phyloP scores from a whole-genome alignment of 2,888 invertebrate species.

The Pristionchus mayeri region DNA sequence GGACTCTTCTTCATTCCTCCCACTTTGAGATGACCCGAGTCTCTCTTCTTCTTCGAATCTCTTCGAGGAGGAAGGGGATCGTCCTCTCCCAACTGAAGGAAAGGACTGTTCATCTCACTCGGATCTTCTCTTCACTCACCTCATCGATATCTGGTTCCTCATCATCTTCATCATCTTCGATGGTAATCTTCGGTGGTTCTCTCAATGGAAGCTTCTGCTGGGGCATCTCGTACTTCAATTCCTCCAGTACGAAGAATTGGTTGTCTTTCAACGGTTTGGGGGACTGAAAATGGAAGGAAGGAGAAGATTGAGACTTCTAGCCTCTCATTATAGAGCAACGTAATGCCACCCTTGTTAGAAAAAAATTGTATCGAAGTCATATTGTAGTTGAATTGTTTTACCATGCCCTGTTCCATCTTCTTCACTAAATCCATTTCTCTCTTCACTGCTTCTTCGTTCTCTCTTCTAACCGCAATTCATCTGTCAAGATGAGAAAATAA shows the following conservation, averaged over 20 bases:
- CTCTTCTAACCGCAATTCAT: not conserved
- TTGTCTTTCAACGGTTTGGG: not conserved
- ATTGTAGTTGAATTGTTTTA: not conserved
- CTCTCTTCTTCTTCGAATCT: constrained; percentile 36
- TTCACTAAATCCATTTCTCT: not conserved
- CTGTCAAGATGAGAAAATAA: constrained; percentile 24
- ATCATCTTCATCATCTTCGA: constrained; percentile 35
- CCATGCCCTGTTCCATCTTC: constrained; percentile 20
- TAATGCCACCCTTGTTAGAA: not conserved
- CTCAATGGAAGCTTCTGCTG: constrained; percentile 24
- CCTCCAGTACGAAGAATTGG: constrained; percentile 25
- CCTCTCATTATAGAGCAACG: not conserved
- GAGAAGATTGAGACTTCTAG: not conserved
- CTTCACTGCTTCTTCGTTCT: not conserved
- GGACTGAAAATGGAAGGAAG: not conserved
- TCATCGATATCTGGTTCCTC: constrained; percentile 36
- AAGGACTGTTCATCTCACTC: too few species aligned
- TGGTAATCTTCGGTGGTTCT: constrained; percentile 43
- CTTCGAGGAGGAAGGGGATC: constrained; percentile 17
- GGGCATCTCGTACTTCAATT: constrained; percentile 37
- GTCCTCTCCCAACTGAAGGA: constrained; percentile 34
- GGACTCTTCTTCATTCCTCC: constrained; percentile 25
- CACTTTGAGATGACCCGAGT: constrained; percentile 40
- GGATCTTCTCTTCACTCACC: too few species aligned
- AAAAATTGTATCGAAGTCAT: not conserved